Conservation (phyloP, 2,113 vertebrate genomes). For the Anser cygnoides region DNA sequence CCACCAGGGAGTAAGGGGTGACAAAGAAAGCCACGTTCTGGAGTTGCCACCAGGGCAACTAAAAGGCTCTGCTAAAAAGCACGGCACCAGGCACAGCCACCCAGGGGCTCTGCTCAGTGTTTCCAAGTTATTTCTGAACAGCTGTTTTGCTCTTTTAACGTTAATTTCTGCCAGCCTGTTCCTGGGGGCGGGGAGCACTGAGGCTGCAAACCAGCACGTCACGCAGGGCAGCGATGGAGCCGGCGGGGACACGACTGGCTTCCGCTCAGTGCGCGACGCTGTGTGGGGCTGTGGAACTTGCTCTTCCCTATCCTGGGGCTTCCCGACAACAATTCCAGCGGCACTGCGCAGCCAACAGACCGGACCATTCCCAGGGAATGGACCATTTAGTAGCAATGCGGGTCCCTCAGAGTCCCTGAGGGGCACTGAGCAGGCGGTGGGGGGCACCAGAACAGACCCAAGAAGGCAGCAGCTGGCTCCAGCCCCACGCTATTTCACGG, state of each 20-base stretch:
- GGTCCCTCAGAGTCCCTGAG: neutral
- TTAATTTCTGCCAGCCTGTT: neutral
- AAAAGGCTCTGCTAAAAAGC: neutral
- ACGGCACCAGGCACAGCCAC: neutral
- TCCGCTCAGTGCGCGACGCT: neutral
- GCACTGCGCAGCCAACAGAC: fast-evolving
- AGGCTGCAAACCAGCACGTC: neutral
- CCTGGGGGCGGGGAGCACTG: neutral
- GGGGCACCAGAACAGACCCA: neutral
- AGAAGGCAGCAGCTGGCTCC: neutral
- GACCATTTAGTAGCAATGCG: neutral
- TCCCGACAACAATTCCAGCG: neutral
- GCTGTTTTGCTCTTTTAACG: neutral
- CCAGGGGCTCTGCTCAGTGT: neutral
- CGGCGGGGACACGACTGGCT: neutral
- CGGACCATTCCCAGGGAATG: neutral
- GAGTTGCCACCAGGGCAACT: neutral
- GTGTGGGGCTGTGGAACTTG: fast-evolving
- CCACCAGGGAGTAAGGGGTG: neutral
- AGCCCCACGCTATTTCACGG: neutral
- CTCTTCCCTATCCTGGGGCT: neutral
- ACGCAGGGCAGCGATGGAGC: neutral
- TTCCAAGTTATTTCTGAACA: neutral
- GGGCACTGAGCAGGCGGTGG: neutral
- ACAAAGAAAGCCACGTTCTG: neutral